These are phyloP conservation scores for Cerastis leucographa DNA, from an alignment of 2,888 invertebrate genomes.

Conservation along the genomic window DNA sequence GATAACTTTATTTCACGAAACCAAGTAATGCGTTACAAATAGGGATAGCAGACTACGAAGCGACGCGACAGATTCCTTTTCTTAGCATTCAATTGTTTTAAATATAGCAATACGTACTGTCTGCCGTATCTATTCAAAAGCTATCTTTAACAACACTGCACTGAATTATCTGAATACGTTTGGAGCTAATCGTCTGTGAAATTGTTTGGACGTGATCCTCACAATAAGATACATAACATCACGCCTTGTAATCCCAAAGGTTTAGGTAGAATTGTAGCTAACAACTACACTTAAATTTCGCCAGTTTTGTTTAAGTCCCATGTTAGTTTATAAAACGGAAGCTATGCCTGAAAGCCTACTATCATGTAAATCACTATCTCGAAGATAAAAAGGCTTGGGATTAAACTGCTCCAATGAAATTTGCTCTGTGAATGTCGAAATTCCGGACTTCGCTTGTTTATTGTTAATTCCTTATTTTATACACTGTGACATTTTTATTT, in stretches of 20 bases:
- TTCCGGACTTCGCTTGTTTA: too few relatives aligned
- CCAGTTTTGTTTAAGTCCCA: too few relatives aligned
- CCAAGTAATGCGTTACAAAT: background rate
- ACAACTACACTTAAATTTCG: too few relatives aligned
- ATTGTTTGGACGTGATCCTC: background rate
- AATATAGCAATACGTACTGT: slow-evolving; percentile 32
- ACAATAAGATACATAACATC: background rate
- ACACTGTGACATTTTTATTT: too few relatives aligned
- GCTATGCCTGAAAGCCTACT: too few relatives aligned
- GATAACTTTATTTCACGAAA: too few relatives aligned
- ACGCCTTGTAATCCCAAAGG: background rate
- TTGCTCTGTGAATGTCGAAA: too few relatives aligned
- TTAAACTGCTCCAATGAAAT: too few relatives aligned
- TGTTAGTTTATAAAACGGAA: too few relatives aligned
- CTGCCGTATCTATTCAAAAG: background rate
- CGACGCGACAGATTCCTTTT: slow-evolving; percentile 35
- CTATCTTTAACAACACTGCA: slow-evolving; percentile 3
- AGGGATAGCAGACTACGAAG: slow-evolving; percentile 16
- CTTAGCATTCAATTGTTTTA: slow-evolving; percentile 45
- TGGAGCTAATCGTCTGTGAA: background rate
- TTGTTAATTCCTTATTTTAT: too few relatives aligned
- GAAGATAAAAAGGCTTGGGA: too few relatives aligned
- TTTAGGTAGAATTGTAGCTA: background rate
- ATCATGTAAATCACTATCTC: too few relatives aligned
- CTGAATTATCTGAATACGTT: slow-evolving; percentile 2